phyloP scores from a whole-genome alignment of 2,113 vertebrate genomes.

The Microtus pennsylvanicus region DNA sequence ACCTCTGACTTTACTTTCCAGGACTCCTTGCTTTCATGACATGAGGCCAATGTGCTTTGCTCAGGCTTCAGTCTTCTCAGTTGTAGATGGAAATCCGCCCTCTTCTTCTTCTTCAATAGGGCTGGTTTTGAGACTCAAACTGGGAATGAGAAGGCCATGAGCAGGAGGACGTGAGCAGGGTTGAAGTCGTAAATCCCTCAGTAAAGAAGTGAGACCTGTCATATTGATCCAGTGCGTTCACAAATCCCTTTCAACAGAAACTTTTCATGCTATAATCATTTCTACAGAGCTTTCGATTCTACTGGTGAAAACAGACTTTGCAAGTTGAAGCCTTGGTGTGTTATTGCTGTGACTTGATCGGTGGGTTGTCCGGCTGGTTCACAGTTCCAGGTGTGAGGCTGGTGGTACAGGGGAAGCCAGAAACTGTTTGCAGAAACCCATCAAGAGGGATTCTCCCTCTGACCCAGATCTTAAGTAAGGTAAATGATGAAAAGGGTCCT shows the following conservation, averaged over 20 bases:
- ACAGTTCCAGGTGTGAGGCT: not conserved
- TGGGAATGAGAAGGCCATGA: not conserved
- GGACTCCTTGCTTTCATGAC: not conserved
- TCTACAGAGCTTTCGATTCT: not conserved
- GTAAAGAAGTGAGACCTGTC: not conserved
- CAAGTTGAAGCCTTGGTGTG: not conserved
- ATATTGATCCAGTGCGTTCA: not conserved
- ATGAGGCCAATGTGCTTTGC: not conserved
- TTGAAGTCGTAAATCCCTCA: not conserved
- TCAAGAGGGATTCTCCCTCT: not conserved
- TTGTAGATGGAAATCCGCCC: not conserved
- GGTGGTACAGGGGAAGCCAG: not conserved
- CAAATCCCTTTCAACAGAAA: conserved; percentile 14
- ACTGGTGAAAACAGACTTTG: not conserved
- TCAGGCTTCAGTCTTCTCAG: not conserved
- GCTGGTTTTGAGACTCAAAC: not conserved
- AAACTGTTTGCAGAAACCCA: not conserved
- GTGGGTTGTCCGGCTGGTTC: not conserved
- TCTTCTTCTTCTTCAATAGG: not conserved
- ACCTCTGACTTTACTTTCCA: not conserved
- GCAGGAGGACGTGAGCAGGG: not conserved
- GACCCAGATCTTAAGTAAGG: not conserved
- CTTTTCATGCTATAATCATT: not conserved
- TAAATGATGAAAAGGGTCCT: not conserved
- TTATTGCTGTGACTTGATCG: not conserved